phyloP scores from a whole-genome alignment of 1,140 invertebrate species.

The Berghia stephanieae region DNA sequence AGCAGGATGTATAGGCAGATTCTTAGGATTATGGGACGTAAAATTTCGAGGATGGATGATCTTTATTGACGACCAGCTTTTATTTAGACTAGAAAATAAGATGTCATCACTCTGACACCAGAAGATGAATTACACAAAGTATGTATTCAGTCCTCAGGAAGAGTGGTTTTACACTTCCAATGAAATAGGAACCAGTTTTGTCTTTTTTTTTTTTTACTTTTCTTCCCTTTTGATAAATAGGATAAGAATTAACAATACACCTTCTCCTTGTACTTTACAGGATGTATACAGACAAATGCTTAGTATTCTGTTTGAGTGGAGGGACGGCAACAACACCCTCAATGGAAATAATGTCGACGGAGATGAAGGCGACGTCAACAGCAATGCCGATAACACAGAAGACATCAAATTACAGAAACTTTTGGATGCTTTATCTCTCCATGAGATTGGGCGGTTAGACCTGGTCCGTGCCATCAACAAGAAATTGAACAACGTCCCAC shows the following conservation, averaged over 20 bases:
- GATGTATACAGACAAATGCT: slow-evolving; percentile 32
- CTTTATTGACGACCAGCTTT: too few relatives aligned
- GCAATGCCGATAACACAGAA: slow-evolving; percentile 11
- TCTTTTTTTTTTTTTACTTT: background rate
- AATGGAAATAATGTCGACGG: background rate
- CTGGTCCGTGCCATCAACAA: too few relatives aligned
- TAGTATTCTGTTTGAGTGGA: slow-evolving; percentile 25
- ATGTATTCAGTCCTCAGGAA: too few relatives aligned
- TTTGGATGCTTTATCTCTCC: slow-evolving; percentile 26
- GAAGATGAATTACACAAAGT: background rate
- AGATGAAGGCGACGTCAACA: background rate
- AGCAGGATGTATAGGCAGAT: too few relatives aligned
- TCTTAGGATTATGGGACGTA: too few relatives aligned
- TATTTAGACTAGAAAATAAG: too few relatives aligned
- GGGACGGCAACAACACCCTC: background rate
- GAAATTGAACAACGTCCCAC: too few relatives aligned
- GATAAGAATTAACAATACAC: background rate
- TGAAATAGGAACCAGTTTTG: too few relatives aligned
- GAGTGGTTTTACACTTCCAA: too few relatives aligned
- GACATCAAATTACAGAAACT: slow-evolving; percentile 31
- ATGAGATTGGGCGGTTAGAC: slow-evolving; percentile 30
- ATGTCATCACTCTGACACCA: background rate
- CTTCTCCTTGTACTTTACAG: background rate
- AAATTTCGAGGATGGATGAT: too few relatives aligned
- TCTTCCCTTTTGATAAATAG: background rate